Evolutionary conservation across 2,113 vertebrate species (phyloP).

Genomic region (Colistium nudipinnis): DNA sequence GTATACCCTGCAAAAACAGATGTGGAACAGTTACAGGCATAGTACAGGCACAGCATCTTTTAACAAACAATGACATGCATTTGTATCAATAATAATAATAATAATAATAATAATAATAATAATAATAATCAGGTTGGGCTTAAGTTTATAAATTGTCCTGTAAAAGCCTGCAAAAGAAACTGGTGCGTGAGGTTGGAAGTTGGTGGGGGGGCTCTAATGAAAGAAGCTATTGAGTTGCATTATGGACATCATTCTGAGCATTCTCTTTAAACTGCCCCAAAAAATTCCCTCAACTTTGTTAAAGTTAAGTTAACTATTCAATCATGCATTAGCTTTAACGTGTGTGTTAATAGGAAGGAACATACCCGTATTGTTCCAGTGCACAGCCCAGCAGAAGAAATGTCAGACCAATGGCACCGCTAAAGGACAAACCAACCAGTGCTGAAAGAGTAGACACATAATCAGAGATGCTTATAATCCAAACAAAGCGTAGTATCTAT

Average conservation of each 20-base stretch:
- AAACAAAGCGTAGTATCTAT: not conserved
- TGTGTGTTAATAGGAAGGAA: not conserved
- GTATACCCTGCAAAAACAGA: slow-evolving; percentile 82
- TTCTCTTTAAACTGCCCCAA: not conserved
- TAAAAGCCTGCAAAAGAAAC: too few relatives aligned
- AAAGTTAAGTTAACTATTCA: too few relatives aligned
- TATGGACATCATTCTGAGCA: not conserved
- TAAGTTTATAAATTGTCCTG: too few relatives aligned
- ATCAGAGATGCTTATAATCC: not conserved
- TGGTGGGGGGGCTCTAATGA: not conserved
- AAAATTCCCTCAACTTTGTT: not conserved
- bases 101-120: too few relatives aligned
- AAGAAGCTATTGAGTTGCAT: slow-evolving; percentile 8
- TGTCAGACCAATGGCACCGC: slow-evolving; percentile 93
- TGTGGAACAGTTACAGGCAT: not conserved
- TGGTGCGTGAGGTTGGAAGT: not conserved
- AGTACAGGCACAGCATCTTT: not conserved
- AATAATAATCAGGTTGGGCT: too few relatives aligned
- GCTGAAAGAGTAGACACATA: slow-evolving; percentile 76
- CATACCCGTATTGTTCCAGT: slow-evolving; percentile 90
- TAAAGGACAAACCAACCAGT: slow-evolving; percentile 93
- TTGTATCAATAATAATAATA: too few relatives aligned
- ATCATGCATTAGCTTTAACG: too few relatives aligned
- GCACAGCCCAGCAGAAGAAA: slow-evolving; percentile 96
- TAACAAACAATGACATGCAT: not conserved